phyloP scores from a whole-genome alignment of 2,797 vertebrate species.

The Labeo calbasu region DNA sequence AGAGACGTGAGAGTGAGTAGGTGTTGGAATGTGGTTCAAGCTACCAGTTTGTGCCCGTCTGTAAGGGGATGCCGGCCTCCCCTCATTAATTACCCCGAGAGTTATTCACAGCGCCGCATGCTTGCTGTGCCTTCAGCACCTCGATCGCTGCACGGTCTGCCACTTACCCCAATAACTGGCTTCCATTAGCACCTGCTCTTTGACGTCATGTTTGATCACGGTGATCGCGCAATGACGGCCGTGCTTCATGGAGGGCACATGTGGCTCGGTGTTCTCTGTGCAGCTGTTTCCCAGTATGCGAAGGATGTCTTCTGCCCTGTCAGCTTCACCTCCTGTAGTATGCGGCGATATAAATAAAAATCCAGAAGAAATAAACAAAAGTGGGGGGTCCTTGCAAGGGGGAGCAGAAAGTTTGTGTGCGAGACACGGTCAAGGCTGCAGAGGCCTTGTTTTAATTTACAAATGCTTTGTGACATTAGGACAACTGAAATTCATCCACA shows the following conservation, averaged over 20 bases:
- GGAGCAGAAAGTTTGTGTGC: constrained; percentile 44
- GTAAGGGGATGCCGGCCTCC: constrained; percentile 70
- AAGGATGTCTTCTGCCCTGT: constrained; percentile 59
- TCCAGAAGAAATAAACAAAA: constrained; percentile 61
- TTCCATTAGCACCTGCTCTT: constrained; percentile 69
- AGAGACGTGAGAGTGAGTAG: constrained; percentile 19
- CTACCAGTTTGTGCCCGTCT: constrained; percentile 62
- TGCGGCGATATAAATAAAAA: constrained; percentile 76
- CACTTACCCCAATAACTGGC: constrained; percentile 68
- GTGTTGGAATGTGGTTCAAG: constrained; percentile 59
- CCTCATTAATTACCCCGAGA: constrained; percentile 73
- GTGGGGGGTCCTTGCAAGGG: constrained; percentile 49
- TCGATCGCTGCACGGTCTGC: constrained; percentile 54
- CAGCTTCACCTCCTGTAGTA: constrained; percentile 72
- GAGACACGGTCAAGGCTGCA: constrained; percentile 11
- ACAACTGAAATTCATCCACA: constrained; percentile 45
- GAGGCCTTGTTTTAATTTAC: constrained; percentile 47
- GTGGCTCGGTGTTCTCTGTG: constrained; percentile 52
- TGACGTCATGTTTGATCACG: constrained; percentile 63
- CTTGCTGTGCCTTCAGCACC: constrained; percentile 60
- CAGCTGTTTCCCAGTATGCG: constrained; percentile 71
- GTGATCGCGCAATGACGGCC: constrained; percentile 67
- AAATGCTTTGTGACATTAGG: constrained; percentile 44
- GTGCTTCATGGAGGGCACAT: constrained; percentile 25
- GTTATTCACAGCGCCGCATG: constrained; percentile 69